A percentile compares a stretch with the other conserved stretches of the same genome.
Conservation (phyloP, 2,888 invertebrate species). For the Sarcophaga carnaria region DNA sequence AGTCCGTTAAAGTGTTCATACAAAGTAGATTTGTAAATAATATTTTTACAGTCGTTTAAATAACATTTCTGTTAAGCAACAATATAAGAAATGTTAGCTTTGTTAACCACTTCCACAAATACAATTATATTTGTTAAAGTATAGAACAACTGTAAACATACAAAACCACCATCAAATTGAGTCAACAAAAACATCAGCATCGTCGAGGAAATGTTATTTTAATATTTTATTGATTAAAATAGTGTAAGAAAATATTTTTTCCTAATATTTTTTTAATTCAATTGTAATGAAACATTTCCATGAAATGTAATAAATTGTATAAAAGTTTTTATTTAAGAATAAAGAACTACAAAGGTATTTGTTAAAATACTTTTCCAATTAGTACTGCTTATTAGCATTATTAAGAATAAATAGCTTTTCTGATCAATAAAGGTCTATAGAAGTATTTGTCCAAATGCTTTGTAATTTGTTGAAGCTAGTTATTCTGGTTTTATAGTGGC, state of each 20-base stretch:
- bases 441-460: too few species aligned
- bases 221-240: background rate
- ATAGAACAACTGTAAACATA: background rate
- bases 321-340: slow-evolving; percentile 56
- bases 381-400: too few species aligned
- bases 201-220: background rate
- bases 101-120: slow-evolving; percentile 72
- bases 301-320: slow-evolving; percentile 73
- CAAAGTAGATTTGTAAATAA: slow-evolving; percentile 74
- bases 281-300: slow-evolving; percentile 74
- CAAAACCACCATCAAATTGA: slow-evolving; percentile 22
- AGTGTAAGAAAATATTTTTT: slow-evolving; percentile 58
- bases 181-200: background rate
- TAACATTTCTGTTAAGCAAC: slow-evolving; percentile 73
- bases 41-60: slow-evolving; percentile 75
- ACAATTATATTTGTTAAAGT: slow-evolving; percentile 36
- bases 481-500: too few species aligned
- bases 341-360: too few species aligned
- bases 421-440: too few species aligned
- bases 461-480: too few species aligned
- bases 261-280: background rate
- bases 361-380: too few species aligned
- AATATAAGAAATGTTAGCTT: slow-evolving; percentile 77
- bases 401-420: too few species aligned
- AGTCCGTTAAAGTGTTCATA: slow-evolving; percentile 71